Evolutionary conservation across 2,113 vertebrate genomes (phyloP).

Genomic region (Manacus vitellinus): DNA sequence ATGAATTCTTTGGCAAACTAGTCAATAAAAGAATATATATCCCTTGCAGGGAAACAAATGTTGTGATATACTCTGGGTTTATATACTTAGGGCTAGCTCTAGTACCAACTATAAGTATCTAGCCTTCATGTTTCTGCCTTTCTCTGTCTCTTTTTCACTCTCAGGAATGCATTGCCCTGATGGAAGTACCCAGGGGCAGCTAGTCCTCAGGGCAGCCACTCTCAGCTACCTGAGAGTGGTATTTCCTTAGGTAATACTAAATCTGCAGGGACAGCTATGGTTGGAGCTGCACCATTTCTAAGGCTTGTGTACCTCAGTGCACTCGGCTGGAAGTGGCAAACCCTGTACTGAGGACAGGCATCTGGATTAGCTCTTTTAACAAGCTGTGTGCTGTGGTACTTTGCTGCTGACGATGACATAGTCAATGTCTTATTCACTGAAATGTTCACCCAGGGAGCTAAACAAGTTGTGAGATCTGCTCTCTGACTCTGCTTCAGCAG

Average conservation of each 20-base stretch:
- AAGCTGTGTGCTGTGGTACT: neutral
- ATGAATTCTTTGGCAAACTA: neutral
- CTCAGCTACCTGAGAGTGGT: neutral
- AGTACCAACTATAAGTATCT: neutral
- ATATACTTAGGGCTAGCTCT: neutral
- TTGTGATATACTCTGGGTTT: neutral
- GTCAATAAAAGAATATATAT: neutral
- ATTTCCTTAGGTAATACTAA: neutral
- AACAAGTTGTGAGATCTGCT: neutral
- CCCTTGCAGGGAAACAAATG: neutral
- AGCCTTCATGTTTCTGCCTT: neutral
- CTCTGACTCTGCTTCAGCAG: neutral
- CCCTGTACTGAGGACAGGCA: accelerated
- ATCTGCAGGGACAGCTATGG: neutral
- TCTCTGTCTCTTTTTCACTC: neutral
- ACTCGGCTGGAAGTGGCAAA: neutral
- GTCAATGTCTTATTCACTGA: neutral
- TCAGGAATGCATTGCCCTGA: neutral
- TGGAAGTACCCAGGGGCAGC: neutral
- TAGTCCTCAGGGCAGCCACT: neutral
- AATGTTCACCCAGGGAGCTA: neutral
- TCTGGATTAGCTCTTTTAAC: neutral
- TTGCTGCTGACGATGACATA: neutral
- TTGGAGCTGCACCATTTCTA: neutral
- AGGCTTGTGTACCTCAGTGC: neutral